Base-by-base conservation (phyloP, 2,113 vertebrate species). In the Atrichornis clamosus region DNA sequence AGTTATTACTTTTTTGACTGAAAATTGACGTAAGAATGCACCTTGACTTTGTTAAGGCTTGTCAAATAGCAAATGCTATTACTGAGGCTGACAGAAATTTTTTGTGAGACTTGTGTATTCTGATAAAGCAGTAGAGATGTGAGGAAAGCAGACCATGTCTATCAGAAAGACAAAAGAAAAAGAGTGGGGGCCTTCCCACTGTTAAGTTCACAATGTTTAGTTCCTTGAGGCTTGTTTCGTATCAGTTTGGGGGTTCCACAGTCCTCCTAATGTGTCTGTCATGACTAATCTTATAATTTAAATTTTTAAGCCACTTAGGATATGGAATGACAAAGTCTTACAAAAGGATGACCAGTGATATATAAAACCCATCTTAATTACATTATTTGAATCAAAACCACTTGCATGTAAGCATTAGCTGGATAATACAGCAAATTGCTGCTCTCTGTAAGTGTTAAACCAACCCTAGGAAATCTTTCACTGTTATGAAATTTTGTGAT, bases 401-500 rank as follows among this genome's bases (percentile, higher is more conserved):
- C 46, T 92, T 92, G 70, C 47, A 50, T 72, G 74, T 90, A 87
- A 82, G 85, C 73, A 87, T 82, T 82, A 95, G 91, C 50, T 89
- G 90, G 50, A 70, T 81, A 90, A 80, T 69, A 53, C 26, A 92
- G 64, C 35, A 96, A 98, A 96, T 64, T 95, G 26, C 74, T 96
- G n/a, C 35, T 83, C 47, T 70, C 44, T 83, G 26, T 87, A 90
- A 89, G 67, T 88, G 95, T 92, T 94, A 95, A 97, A 87, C 27
- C 64, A 91, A 62, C 81, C 80, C 80, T 96, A 82, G 79, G 79
- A 96, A 95, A 93, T 73, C 90, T 83, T 90, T 22, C 58, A 59
- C 75, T 73, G 7, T 91, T 97, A 96, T 90, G 81, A 96, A 96
- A 86, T 96, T 83, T 67, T 89, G 64, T 97, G 90, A 97, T 97